Conservation (phyloP, 2,888 invertebrate genomes). For the Microdon myrmicae region DNA sequence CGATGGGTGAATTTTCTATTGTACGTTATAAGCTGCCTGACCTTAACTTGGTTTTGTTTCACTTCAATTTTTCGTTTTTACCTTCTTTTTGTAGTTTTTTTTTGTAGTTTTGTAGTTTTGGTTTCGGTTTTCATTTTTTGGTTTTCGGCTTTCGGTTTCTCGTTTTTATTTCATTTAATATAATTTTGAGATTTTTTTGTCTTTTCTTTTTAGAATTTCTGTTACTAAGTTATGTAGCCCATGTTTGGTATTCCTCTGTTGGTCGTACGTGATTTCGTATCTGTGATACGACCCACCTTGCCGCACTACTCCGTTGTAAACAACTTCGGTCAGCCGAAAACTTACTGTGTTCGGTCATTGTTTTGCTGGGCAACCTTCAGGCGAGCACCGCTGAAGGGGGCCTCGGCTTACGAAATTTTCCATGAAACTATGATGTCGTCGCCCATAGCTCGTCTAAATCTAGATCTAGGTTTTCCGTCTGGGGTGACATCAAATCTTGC, state of each 20-base stretch:
- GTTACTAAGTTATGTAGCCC: too few species aligned
- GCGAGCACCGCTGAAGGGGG: constrained; percentile 18
- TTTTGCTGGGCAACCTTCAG: constrained; percentile 29
- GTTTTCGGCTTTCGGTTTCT: too few species aligned
- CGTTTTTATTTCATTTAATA: background rate
- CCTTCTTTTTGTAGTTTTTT: too few species aligned
- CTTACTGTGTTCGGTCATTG: constrained; percentile 23
- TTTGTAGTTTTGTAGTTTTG: too few species aligned
- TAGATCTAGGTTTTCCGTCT: constrained; percentile 21
- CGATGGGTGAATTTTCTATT: constrained; percentile 28
- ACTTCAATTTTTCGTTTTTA: too few species aligned
- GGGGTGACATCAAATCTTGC: constrained; percentile 24
- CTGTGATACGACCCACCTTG: background rate
- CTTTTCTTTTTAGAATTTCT: too few species aligned
- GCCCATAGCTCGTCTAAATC: too few species aligned
- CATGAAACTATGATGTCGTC: too few species aligned
- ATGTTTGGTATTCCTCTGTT: constrained; percentile 5
- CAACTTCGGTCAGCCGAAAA: constrained; percentile 16
- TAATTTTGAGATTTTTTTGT: background rate
- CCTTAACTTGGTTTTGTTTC: constrained; percentile 13
- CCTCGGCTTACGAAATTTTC: constrained; percentile 6
- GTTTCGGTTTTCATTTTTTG: too few species aligned
- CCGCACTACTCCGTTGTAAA: background rate
- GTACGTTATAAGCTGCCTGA: constrained; percentile 23
- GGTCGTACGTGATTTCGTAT: constrained; percentile 18